A percentile compares a stretch with the other conserved stretches of the same genome.
These are phyloP conservation scores for Lates japonicus DNA, from an alignment of 2,797 vertebrate species.

Conservation along the genomic window DNA sequence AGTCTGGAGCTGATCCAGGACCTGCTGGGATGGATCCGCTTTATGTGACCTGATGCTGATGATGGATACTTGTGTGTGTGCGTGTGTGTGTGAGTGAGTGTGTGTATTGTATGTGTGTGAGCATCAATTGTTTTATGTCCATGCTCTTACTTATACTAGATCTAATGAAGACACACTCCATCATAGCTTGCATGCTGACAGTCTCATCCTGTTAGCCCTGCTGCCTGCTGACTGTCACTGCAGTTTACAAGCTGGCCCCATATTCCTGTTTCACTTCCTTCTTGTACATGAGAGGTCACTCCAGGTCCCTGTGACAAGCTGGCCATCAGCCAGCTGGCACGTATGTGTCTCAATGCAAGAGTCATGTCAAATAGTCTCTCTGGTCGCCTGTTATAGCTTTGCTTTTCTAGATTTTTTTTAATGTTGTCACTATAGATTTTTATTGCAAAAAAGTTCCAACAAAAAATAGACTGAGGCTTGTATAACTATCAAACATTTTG, in stretches of 20 bases:
- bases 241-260: conserved; percentile 39
- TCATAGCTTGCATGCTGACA: conserved; percentile 57
- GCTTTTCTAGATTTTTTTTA: not conserved
- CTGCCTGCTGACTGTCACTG: conserved; percentile 50
- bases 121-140: conserved; percentile 25
- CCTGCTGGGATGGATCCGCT: conserved; percentile 12
- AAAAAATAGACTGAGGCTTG: not conserved
- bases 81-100: conserved; percentile 13
- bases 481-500: not conserved
- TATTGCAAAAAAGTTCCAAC: not conserved
- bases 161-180: conserved; percentile 34
- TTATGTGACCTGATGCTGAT: conserved; percentile 23
- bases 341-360: conserved; percentile 10
- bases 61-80: conserved; percentile 13
- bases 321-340: conserved; percentile 45
- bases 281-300: conserved; percentile 46
- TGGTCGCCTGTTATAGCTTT: not conserved
- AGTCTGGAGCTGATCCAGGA: conserved; percentile 43
- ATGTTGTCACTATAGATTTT: not conserved
- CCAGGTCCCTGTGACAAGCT: conserved; percentile 43
- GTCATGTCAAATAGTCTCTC: no score
- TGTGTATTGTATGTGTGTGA: not conserved
- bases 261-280: conserved; percentile 37
- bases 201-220: conserved; percentile 46
- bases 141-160: conserved; percentile 12